Evolutionary conservation across 1,140 invertebrate species (phyloP), one percentile per base, ranked within the genome.

Genomic region (Pseudomyrmex cubaensis): DNA sequence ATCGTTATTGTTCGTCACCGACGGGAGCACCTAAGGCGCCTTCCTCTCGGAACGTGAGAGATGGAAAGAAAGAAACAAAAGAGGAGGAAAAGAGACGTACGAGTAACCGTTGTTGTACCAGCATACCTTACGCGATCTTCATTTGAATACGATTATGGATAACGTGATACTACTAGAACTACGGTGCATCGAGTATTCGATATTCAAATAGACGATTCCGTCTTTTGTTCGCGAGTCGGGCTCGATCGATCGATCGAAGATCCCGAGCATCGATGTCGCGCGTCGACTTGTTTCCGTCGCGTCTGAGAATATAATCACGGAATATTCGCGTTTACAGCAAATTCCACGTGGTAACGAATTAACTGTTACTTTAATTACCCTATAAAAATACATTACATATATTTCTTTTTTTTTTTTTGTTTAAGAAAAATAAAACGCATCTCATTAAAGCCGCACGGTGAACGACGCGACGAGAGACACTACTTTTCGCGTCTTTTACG

Each of bases 71-170:
- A 84, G 78, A 90, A 84, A 85, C 67, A 85, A 76, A 76, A 85
- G 17, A 61, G 15, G 15, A 57, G 67, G 12, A 62, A 72, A 17
- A 62, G 61, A 62, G 66, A 84, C 8, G 50, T n/a, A 78, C n/a
- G 17, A 82, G 84, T 91, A 93, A 93, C 87, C 89, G 87, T 90
- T 86, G 91, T 93, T 93, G 91, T 91, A 92, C 90, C 86, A 89
- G 85, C 90, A 91, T 93, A 91, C 93, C 92, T 92, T 93, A 93
- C 92, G 92, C 85, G 91, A 93, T 94, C 92, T 93, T 93, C 92
- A 94, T 94, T 94, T 94, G 92, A 94, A 94, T 94, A 94, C 90
- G 91, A 93, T 93, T 94, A 94, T 94, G 93, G 93, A 94, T 94
- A 93, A 94, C 89, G 86, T 87, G 88, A 89, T 75, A 85, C 63